Evolutionary conservation across 2,888 invertebrate species (phyloP).

Genomic region (Hirtodrosophila alboralis): DNA sequence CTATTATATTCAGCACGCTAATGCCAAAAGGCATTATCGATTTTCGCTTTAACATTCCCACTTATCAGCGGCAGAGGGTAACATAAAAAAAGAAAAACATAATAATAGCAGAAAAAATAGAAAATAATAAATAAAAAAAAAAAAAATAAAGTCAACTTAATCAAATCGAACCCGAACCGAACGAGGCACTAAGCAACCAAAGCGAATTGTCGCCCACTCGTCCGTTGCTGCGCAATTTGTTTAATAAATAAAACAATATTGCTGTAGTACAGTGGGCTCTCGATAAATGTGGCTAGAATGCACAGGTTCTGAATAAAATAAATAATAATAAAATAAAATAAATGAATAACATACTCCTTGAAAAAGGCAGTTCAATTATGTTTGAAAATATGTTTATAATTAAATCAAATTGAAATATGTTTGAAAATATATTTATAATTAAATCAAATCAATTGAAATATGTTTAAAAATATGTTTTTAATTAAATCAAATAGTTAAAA

Average conservation of each 20-base stretch:
- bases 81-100: constrained; percentile 2
- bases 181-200: constrained; percentile 42
- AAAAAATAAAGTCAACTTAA: constrained; percentile 49
- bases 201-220: constrained; percentile 46
- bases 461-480: too few relatives aligned
- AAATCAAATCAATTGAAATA: too few relatives aligned
- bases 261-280: constrained; percentile 30
- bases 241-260: constrained; percentile 51
- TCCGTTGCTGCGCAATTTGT: constrained; percentile 58
- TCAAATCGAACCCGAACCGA: constrained; percentile 35
- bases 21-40: constrained; percentile 66
- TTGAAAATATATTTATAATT: too few relatives aligned
- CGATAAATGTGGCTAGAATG: too few relatives aligned
- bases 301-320: too few relatives aligned
- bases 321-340: too few relatives aligned
- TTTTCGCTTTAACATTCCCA: constrained; percentile 52
- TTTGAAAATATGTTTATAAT: too few relatives aligned
- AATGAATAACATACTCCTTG: too few relatives aligned
- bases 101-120: too few relatives aligned
- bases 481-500: too few relatives aligned
- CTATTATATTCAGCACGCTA: constrained; percentile 42
- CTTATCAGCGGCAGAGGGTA: constrained; percentile 33
- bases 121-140: constrained; percentile 3
- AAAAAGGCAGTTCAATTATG: too few relatives aligned
- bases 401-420: too few relatives aligned